Percentiles rank a stretch among this genome's conserved stretches.
Evolutionary conservation across 2,797 vertebrate species (phyloP).

Genomic region (Gymnothorax javanicus): DNA sequence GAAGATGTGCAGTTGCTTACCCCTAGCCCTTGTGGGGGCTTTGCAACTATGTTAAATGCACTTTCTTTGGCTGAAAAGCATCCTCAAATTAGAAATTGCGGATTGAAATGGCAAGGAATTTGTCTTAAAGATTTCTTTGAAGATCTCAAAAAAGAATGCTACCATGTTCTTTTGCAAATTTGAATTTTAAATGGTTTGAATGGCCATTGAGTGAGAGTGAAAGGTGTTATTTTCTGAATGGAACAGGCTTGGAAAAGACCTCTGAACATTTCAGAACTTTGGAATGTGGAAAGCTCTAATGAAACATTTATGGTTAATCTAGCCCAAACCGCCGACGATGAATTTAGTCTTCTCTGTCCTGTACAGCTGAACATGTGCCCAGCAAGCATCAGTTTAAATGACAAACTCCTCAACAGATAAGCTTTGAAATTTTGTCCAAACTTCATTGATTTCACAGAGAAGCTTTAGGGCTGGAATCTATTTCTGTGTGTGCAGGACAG

Average conservation of each 20-base stretch:
- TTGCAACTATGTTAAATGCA: background rate
- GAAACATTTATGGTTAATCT: background rate
- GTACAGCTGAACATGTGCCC: background rate
- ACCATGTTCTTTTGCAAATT: background rate
- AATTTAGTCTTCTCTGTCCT: background rate
- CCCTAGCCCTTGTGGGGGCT: background rate
- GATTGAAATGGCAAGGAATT: background rate
- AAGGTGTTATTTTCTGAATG: background rate
- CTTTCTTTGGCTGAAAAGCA: background rate
- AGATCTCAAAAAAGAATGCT: background rate
- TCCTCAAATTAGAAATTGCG: background rate
- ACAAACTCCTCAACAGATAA: background rate
- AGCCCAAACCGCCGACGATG: background rate
- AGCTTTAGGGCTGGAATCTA: background rate
- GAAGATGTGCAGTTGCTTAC: background rate
- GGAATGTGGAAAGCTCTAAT: background rate
- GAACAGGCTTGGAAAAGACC: background rate
- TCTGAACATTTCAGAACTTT: background rate
- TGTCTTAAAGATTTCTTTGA: background rate
- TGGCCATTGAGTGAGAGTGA: slow-evolving; percentile 4
- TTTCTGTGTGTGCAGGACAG: background rate
- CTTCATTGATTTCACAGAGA: background rate
- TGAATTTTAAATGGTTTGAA: slow-evolving; percentile 6
- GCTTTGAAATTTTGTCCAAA: background rate
- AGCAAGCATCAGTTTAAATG: background rate